Evolutionary conservation across 1,140 invertebrate species (phyloP), one percentile per base, ranked within the genome.

Genomic region (Diachasmimorpha longicaudata): DNA sequence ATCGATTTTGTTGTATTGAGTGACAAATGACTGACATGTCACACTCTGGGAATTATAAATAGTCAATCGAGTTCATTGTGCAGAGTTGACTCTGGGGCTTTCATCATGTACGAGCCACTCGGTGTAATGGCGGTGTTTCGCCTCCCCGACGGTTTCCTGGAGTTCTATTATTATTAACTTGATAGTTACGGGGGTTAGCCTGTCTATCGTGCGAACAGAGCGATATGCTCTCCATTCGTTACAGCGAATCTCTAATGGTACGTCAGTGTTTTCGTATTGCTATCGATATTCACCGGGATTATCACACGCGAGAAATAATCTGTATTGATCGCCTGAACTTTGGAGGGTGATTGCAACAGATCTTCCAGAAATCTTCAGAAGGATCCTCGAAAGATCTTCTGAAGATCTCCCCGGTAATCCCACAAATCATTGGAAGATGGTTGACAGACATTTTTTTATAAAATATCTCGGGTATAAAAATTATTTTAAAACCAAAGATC

Each of bases 81-180:
- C 52, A 71, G 44, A 70, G 19, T 25, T 23, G 69, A 46, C 11
- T n/a, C 42, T 10, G 10, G 44, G 73, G 73, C 44, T 75, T 75
- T 69, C 73, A 75, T 75, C 73, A 67, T 68, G 63, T 46, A 75
- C 52, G 63, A 55, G 39, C 39, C 66, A 78, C 67, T 76, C 76
- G 52, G 68, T 74, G 58, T 44, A 55, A 21, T 44, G 58, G 55
- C 39, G 75, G 74, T 55, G 66, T 76, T 70, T 36, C 31, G 72
- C 67, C 37, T 75, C 74, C 52, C 71, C 36, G 23, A 69, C 37
- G 44, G 42, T 76, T 78, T 78, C 70, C 71, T 70, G 46, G 77
- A 78, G 77, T 76, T 78, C 74, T 78, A 78, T 78, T 76, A 78
- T 78, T 78, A 75, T 66, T 69, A 55, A 58, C 66, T 52, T 39